These are phyloP conservation scores for Littorina saxatilis DNA, from an alignment of 1,140 invertebrate genomes.

Conservation along the genomic window DNA sequence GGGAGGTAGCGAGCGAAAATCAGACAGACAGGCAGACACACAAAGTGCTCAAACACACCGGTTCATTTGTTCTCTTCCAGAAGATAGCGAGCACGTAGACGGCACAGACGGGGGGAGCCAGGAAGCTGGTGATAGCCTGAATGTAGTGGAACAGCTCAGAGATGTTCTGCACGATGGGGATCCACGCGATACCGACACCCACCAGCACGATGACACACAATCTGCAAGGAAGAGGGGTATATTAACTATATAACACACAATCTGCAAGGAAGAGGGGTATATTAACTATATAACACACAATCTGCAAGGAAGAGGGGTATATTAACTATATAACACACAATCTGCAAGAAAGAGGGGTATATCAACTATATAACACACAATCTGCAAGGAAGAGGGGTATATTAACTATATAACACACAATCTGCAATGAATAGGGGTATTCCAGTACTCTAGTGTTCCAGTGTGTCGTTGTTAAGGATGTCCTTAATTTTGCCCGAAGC, in stretches of 20 bases:
- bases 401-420: too few species aligned
- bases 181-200: constrained; percentile 78
- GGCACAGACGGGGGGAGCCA: constrained; percentile 80
- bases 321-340: too few species aligned
- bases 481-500: too few species aligned
- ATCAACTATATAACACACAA: too few species aligned
- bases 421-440: too few species aligned
- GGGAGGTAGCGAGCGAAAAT: background rate
- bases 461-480: too few species aligned
- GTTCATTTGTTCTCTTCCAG: constrained; percentile 78
- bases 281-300: too few species aligned
- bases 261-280: background rate
- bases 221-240: constrained; percentile 47
- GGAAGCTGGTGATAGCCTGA: constrained; percentile 79
- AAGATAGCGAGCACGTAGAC: constrained; percentile 79
- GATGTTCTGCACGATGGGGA: constrained; percentile 79
- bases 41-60: constrained; percentile 65
- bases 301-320: too few species aligned
- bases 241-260: background rate
- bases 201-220: constrained; percentile 78
- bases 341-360: too few species aligned
- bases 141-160: constrained; percentile 80
- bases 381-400: too few species aligned
- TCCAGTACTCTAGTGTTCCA: too few species aligned
- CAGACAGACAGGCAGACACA: background rate